phyloP scores from a whole-genome alignment of 2,113 vertebrate species.

The Chaetorhynchus papuensis region DNA sequence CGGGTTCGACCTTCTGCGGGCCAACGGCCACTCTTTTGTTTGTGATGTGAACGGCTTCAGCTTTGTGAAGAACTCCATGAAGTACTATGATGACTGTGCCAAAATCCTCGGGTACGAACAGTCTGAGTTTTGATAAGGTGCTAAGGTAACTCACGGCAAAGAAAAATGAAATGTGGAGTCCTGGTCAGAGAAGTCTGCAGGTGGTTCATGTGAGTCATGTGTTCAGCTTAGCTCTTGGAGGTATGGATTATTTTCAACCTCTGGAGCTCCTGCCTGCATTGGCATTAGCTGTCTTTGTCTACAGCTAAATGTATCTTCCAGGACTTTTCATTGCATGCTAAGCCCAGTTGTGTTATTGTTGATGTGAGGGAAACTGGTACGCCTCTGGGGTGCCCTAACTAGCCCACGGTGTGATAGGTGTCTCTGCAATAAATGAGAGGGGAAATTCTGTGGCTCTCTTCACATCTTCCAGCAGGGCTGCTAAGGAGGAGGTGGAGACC shows the following conservation, averaged over 20 bases:
- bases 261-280: neutral
- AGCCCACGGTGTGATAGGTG: neutral
- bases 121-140: neutral
- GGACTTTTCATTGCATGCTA: neutral
- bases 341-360: neutral
- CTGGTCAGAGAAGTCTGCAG: neutral
- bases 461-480: neutral
- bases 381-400: neutral
- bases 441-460: neutral
- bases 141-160: neutral
- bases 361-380: neutral
- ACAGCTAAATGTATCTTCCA: neutral
- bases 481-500: neutral
- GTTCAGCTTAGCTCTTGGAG: neutral
- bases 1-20: constrained; percentile 94
- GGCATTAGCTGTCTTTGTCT: neutral
- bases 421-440: neutral
- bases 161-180: neutral
- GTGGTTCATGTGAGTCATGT: neutral
- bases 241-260: neutral
- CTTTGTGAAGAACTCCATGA: constrained; percentile 99
- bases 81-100: constrained; percentile 98
- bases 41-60: constrained; percentile 98
- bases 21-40: constrained; percentile 95
- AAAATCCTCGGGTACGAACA: constrained; percentile 91